Percentiles rank a stretch among this genome's conserved stretches.
Conservation (phyloP, 2,113 vertebrate species). For the Reinhardtius hippoglossoides region DNA sequence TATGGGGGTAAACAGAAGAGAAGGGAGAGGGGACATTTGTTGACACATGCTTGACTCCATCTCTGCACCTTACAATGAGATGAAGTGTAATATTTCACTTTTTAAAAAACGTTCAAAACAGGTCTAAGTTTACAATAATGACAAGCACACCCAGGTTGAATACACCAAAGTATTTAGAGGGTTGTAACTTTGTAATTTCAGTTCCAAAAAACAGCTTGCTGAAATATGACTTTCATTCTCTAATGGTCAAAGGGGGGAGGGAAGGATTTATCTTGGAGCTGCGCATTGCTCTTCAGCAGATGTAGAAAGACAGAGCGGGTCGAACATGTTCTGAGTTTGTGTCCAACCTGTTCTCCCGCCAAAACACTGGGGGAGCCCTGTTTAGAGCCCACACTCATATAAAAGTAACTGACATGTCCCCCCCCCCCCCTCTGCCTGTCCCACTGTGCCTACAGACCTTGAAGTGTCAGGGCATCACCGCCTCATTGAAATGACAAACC, state of each 20-base stretch:
- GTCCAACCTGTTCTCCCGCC: conserved; percentile 28
- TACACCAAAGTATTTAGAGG: conserved; percentile 58
- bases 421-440: conserved; percentile 12
- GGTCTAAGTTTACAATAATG: conserved; percentile 50
- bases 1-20: conserved; percentile 49
- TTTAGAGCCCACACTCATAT: conserved; percentile 33
- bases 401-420: conserved; percentile 48
- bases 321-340: conserved; percentile 64
- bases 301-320: conserved; percentile 61
- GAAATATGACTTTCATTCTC: conserved; percentile 65
- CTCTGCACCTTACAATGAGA: conserved; percentile 37
- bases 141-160: conserved; percentile 60
- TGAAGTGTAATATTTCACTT: conserved; percentile 40
- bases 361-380: conserved; percentile 54
- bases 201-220: conserved; percentile 55
- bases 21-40: conserved; percentile 35
- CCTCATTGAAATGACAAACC: conserved; percentile 34
- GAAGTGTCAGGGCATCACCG: conserved; percentile 53
- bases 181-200: conserved; percentile 48
- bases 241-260: conserved; percentile 54
- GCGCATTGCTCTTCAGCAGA: conserved; percentile 60
- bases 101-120: conserved; percentile 41
- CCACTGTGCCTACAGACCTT: conserved; percentile 40
- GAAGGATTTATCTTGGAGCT: conserved; percentile 73
- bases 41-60: conserved; percentile 45